phyloP scores from a whole-genome alignment of 1,140 invertebrate genomes.

The Proales similis region DNA sequence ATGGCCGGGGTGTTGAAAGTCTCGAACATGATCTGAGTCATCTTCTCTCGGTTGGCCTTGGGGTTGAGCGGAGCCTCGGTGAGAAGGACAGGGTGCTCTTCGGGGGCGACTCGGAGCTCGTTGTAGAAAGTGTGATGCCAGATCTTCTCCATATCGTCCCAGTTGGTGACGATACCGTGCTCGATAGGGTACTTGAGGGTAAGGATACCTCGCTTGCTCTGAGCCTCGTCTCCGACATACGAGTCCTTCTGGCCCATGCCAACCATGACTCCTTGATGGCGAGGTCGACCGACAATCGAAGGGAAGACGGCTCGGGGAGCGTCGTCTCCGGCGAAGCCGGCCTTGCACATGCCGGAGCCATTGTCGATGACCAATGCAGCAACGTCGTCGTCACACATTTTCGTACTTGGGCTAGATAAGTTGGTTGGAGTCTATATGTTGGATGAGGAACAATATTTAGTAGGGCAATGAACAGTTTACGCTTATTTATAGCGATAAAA shows the following conservation, averaged over 20 bases:
- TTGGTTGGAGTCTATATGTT: no score
- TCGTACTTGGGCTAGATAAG: slow-evolving; percentile 46
- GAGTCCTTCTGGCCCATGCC: slow-evolving; percentile 68
- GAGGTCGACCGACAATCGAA: slow-evolving; percentile 69
- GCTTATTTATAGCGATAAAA: no score
- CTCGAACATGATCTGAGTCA: slow-evolving; percentile 48
- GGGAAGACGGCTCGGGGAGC: slow-evolving; percentile 75
- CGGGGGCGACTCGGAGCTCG: slow-evolving; percentile 83
- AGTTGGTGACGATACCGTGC: slow-evolving; percentile 46
- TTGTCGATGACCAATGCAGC: slow-evolving; percentile 75
- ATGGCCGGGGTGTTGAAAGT: slow-evolving; percentile 53
- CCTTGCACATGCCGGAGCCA: slow-evolving; percentile 77
- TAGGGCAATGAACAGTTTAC: no score
- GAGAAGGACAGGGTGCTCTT: slow-evolving; percentile 81
- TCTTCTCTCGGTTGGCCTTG: slow-evolving; percentile 53
- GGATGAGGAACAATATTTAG: no score
- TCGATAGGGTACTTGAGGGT: slow-evolving; percentile 57
- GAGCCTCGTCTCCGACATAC: slow-evolving; percentile 55
- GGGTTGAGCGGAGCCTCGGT: slow-evolving; percentile 81
- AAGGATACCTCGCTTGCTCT: slow-evolving; percentile 66
- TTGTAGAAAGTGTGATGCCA: slow-evolving; percentile 56
- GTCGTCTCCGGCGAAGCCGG: slow-evolving; percentile 77
- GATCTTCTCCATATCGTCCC: slow-evolving; percentile 64
- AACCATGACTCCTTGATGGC: slow-evolving; percentile 59
- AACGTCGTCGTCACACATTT: slow-evolving; percentile 79